A percentile compares a stretch with the other conserved stretches of the same genome.
These are phyloP conservation scores for Idaea aversata DNA, from an alignment of 2,888 invertebrate species.

Conservation along the genomic window DNA sequence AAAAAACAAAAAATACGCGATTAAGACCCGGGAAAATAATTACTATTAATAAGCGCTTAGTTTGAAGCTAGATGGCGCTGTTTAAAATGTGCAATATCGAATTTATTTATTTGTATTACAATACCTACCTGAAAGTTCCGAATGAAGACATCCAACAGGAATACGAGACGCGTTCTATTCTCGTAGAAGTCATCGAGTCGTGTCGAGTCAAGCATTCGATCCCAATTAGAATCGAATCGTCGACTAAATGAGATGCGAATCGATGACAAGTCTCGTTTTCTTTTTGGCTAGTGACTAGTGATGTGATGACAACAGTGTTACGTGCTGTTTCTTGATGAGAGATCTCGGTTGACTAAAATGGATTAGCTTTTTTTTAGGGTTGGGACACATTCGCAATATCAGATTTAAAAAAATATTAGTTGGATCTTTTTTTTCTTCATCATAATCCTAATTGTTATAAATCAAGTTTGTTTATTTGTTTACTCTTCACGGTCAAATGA, in stretches of 20 bases:
- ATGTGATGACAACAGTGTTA: conserved; percentile 11
- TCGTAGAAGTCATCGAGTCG: conserved; percentile 20
- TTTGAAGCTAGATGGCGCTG: conserved; percentile 7
- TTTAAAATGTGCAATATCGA: conserved; percentile 8
- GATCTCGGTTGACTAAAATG: not conserved
- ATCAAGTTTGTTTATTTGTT: too few species aligned
- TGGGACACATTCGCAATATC: not conserved
- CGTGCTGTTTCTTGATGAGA: not conserved
- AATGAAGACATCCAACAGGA: conserved; percentile 18
- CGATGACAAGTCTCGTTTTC: conserved; percentile 31
- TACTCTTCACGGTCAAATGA: too few species aligned
- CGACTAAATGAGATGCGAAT: conserved; percentile 64
- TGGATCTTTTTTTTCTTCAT: too few species aligned
- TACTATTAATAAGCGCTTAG: conserved; percentile 6
- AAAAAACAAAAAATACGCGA: too few species aligned
- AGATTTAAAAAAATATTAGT: too few species aligned
- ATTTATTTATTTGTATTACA: conserved; percentile 9
- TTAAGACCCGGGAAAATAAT: too few species aligned
- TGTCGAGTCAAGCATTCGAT: conserved; percentile 49
- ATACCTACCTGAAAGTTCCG: conserved; percentile 7
- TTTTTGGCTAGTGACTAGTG: conserved; percentile 17
- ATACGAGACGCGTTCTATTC: conserved; percentile 17
- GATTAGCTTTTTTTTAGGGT: not conserved
- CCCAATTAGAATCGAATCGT: conserved; percentile 63
- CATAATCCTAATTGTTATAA: too few species aligned